Percentiles rank a stretch among this genome's conserved stretches.
Evolutionary conservation across 1,140 invertebrate species (phyloP).

Genomic region (Megalopta genalis): DNA sequence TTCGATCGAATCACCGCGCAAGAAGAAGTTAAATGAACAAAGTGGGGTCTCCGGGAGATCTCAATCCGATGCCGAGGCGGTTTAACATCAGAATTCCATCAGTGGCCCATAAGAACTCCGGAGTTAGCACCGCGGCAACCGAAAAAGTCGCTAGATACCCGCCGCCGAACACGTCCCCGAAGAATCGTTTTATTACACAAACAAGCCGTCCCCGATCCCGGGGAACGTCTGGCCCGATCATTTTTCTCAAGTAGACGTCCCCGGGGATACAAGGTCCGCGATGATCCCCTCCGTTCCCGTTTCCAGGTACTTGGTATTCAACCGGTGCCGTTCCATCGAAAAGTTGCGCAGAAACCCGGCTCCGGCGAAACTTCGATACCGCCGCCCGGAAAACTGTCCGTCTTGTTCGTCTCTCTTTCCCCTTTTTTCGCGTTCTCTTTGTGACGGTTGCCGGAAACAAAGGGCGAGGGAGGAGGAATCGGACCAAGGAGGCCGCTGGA

Average conservation of each 20-base stretch:
- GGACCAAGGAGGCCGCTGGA: not conserved
- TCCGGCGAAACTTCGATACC: slow-evolving; percentile 66
- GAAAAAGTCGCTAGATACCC: not conserved
- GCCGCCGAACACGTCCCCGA: slow-evolving; percentile 5
- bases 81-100: not conserved
- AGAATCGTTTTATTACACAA: slow-evolving; percentile 26
- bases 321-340: slow-evolving; percentile 67
- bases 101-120: not conserved
- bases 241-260: slow-evolving; percentile 40
- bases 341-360: slow-evolving; percentile 66
- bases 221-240: slow-evolving; percentile 8
- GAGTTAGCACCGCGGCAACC: not conserved
- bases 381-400: slow-evolving; percentile 46
- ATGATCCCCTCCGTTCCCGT: slow-evolving; percentile 30
- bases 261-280: slow-evolving; percentile 33
- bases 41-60: too few relatives aligned
- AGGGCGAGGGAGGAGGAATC: not conserved
- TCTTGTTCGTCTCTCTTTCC: slow-evolving; percentile 62
- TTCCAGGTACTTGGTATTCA: slow-evolving; percentile 70
- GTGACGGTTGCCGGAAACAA: not conserved
- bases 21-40: too few relatives aligned
- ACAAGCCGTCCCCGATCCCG: not conserved
- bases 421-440: not conserved
- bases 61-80: too few relatives aligned
- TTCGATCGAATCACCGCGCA: too few relatives aligned